A percentile compares a stretch with the other conserved stretches of the same genome.
Evolutionary conservation across 2,113 vertebrate species (phyloP).

Genomic region (Gambusia affinis): DNA sequence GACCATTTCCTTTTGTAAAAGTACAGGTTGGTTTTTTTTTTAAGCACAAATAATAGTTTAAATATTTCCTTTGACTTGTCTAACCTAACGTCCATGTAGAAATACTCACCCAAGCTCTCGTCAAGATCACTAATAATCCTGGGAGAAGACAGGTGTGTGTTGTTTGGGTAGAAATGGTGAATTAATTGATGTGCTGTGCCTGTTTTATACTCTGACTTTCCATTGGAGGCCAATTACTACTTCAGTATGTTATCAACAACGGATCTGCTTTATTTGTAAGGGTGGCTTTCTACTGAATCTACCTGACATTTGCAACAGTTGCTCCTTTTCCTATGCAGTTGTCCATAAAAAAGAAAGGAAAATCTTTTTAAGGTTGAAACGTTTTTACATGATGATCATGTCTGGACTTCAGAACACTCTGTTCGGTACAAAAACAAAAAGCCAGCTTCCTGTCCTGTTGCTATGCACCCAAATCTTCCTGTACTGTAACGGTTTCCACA

Average conservation of each 20-base stretch:
- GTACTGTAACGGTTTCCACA: slow-evolving; percentile 74
- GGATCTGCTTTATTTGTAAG: slow-evolving; percentile 43
- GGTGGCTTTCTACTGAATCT: slow-evolving; percentile 46
- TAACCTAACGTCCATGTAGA: slow-evolving; percentile 1
- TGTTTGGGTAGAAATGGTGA: slow-evolving; percentile 19
- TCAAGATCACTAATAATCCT: not conserved
- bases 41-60: slow-evolving; percentile 33
- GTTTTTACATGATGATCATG: slow-evolving; percentile 49
- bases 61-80: not conserved
- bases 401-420: slow-evolving; percentile 41
- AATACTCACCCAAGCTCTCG: not conserved
- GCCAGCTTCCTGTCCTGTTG: slow-evolving; percentile 51
- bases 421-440: slow-evolving; percentile 46
- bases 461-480: slow-evolving; percentile 76
- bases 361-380: slow-evolving; percentile 35
- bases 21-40: not conserved
- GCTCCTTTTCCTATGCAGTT: slow-evolving; percentile 63
- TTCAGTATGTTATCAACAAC: slow-evolving; percentile 14
- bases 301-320: slow-evolving; percentile 25
- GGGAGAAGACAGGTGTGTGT: slow-evolving; percentile 18
- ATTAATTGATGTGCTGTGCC: slow-evolving; percentile 15
- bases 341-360: slow-evolving; percentile 4
- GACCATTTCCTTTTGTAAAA: not conserved
- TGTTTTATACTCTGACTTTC: slow-evolving; percentile 13
- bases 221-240: slow-evolving; percentile 3